phyloP scores from a whole-genome alignment of 1,140 invertebrate species.

The Notospermus geniculatus region DNA sequence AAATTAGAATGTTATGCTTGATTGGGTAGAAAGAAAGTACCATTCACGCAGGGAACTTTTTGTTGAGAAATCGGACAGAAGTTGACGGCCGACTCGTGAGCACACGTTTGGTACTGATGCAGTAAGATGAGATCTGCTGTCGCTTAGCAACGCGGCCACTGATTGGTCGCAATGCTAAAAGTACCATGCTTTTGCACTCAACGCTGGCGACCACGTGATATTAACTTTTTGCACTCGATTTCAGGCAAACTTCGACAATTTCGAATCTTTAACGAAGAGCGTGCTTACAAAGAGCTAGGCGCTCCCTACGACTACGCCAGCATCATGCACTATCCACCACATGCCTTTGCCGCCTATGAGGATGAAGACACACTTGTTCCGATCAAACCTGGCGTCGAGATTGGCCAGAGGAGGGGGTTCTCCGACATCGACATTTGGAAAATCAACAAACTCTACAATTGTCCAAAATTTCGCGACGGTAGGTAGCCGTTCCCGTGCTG shows the following conservation, averaged over 20 bases:
- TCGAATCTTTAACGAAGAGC: conserved; percentile 22
- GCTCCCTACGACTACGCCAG: conserved; percentile 54
- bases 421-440: conserved; percentile 40
- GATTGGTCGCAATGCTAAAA: neutral
- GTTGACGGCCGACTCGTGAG: too few relatives aligned
- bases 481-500: too few relatives aligned
- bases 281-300: conserved; percentile 26
- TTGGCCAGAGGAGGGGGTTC: conserved; percentile 46
- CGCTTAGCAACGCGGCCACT: too few relatives aligned
- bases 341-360: conserved; percentile 53
- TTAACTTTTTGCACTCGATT: conserved; percentile 17
- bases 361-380: conserved; percentile 52
- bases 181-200: neutral
- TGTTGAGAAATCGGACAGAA: too few relatives aligned
- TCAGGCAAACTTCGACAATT: conserved; percentile 35
- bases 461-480: conserved; percentile 11
- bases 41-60: too few relatives aligned
- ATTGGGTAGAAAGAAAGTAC: too few relatives aligned
- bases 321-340: conserved; percentile 58
- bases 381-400: conserved; percentile 26
- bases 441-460: conserved; percentile 47
- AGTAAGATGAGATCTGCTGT: too few relatives aligned
- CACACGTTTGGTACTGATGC: too few relatives aligned
- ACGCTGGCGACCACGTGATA: neutral
- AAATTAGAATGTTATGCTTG: too few relatives aligned